Evolutionary conservation across 2,113 vertebrate species (phyloP), one percentile per base, ranked within the genome.

Genomic region (Mungos mungo): DNA sequence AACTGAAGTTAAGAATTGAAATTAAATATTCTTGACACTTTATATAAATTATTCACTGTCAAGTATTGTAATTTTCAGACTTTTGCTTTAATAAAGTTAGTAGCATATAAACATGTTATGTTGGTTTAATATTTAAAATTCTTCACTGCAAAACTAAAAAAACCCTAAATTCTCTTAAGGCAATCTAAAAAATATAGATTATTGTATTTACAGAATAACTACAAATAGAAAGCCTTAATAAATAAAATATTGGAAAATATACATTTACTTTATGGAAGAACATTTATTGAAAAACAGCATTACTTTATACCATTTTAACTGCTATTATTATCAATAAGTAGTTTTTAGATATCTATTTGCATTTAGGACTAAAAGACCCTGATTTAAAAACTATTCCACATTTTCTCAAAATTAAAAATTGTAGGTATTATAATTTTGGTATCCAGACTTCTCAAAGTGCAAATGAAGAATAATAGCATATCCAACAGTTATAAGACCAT

Each of bases 171-270:
- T 83, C 50, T 89, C 50, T 54, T 33, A 27, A 57, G 83, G 88
- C 41, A 96, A 77, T 31, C 31, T 83, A 31, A 89, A 97, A 45
- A 29, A 85, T 93, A 97, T 74, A 99, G 98, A 98, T 98, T 99
- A 96, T 97, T 98, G 98, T 99, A 98, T 99, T 99, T 99, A 98
- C 92, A 88, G 35, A 95, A 97, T 69, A 69, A 92, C 77, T 98
- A 98, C 66, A 98, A 98, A 96, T 93, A 97, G 77, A 97, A 96
- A 98, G 98, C 92, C 98, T 97, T 97, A 98, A 97, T 90, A 98
- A 98, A 99, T 98, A 98, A 98, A 99, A 74, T 95, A 82, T 41
- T 90, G 7, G 57, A 57, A 97, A 74, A 85, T 1, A 76, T 9
- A 35, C 4, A 45, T 77, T 97, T 92, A 94, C 3, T 81, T 81